Base-by-base conservation (phyloP, 1,140 invertebrate species). In the Camponotus pennsylvanicus region DNA sequence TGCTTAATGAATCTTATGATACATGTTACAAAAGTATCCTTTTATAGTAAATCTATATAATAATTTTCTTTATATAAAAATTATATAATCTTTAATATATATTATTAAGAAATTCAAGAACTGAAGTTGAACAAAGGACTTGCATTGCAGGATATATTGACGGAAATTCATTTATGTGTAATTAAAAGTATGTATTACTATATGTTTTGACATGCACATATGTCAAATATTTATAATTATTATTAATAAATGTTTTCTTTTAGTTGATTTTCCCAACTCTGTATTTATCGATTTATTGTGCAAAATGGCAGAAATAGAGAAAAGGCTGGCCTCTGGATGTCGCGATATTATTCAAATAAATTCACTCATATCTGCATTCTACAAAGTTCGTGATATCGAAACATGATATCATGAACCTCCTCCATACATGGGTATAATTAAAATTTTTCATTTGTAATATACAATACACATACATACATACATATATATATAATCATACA, bases 101-200 rank as follows among this genome's bases (percentile, higher is more conserved):
- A 61, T 86, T 80, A 63, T 67, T 86, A 92, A 98, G 98, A 98
- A 96, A 97, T 98, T 75, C 96, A 97, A 94, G 96, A 97, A 91
- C 92, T 99, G 52, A 98, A 99, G 95, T 96, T 97, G 37, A 95
- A 96, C 0, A 99, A 99, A 96, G 98, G 98, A 11, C 95, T 99
- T 63, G 98, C 99, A 2, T 95, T 99, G 8, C 97, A 97, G 89
- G 99, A 99, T 93, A 98, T 99, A 92, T 92, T 99, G 45, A 98
- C 98, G 32, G 98, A 99, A 95, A 94, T 99, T 37, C 98, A 99
- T 94, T 93, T 96, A 27, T 97, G 97, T 92, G 96, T 99, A 78
- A 98, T 98, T 95, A 96, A 97, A 97, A 97, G 98, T 99, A 96
- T 96, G 96, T 96, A n/a, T 21, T 55, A 45, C 42, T 45, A 37